phyloP scores from a whole-genome alignment of 2,888 invertebrate genomes.

The Trissolcus japonicus region DNA sequence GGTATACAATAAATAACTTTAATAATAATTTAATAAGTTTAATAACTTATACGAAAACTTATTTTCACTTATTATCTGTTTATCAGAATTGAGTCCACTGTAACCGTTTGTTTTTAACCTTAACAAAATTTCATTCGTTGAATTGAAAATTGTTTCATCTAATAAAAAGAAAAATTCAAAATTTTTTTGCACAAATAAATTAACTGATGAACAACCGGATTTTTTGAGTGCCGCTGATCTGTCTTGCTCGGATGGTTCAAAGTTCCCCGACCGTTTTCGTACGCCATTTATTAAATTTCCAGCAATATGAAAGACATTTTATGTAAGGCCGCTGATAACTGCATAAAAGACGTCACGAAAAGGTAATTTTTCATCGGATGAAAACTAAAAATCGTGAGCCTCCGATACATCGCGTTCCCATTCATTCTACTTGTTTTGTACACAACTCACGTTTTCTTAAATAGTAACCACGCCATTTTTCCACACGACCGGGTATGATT shows the following conservation, averaged over 20 bases:
- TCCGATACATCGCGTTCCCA: slow-evolving; percentile 1
- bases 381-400: too few relatives aligned
- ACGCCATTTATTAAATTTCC: slow-evolving; percentile 45
- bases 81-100: slow-evolving; percentile 65
- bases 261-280: slow-evolving; percentile 12
- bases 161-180: too few relatives aligned
- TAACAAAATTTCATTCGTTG: too few relatives aligned
- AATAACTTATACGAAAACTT: too few relatives aligned
- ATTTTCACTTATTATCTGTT: slow-evolving; percentile 39
- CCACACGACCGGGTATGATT: too few relatives aligned
- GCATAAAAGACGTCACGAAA: slow-evolving; percentile 40
- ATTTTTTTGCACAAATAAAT: too few relatives aligned
- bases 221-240: too few relatives aligned
- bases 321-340: slow-evolving; percentile 41
- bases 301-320: slow-evolving; percentile 44
- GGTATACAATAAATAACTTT: too few relatives aligned
- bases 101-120: slow-evolving; percentile 55
- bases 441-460: not conserved
- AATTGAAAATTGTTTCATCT: too few relatives aligned
- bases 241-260: too few relatives aligned
- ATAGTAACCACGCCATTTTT: not conserved
- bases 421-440: slow-evolving; percentile 3
- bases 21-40: too few relatives aligned
- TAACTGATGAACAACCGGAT: too few relatives aligned
- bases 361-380: slow-evolving; percentile 10